A percentile compares a stretch with the other conserved stretches of the same genome.
These are phyloP conservation scores for Gavialis gangeticus DNA, from an alignment of 2,113 vertebrate genomes.

Conservation along the genomic window DNA sequence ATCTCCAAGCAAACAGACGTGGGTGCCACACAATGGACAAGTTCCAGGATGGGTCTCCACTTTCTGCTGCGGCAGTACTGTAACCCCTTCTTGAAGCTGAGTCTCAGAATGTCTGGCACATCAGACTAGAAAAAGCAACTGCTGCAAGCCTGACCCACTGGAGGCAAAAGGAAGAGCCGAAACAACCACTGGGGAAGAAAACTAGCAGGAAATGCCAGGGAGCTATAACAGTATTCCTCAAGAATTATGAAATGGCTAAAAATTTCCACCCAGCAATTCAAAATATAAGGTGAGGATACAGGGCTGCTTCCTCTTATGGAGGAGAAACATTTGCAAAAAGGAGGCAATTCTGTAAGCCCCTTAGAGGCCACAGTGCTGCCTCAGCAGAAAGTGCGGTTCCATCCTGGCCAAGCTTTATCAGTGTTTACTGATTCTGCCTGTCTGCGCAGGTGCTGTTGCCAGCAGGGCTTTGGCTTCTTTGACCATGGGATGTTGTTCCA, in stretches of 20 bases:
- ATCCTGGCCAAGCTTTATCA: no score
- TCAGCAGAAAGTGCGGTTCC: no score
- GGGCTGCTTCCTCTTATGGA: not conserved
- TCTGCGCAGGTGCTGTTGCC: no score
- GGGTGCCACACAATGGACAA: not conserved
- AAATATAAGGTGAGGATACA: not conserved
- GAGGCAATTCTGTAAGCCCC: not conserved
- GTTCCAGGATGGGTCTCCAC: not conserved
- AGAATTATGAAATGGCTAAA: rapidly evolving
- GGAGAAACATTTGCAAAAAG: not conserved
- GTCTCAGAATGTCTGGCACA: not conserved
- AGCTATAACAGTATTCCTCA: not conserved
- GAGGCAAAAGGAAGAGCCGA: not conserved
- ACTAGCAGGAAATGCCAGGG: not conserved
- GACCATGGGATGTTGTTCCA: no score
- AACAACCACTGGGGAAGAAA: not conserved
- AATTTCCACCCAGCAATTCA: not conserved
- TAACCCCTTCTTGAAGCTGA: not conserved
- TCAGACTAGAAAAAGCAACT: not conserved
- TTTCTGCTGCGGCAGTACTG: not conserved
- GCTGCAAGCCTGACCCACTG: not conserved
- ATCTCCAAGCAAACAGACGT: not conserved
- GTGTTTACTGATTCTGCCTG: no score
- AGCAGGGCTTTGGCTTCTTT: no score
- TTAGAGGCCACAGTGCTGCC: no score